Conservation (phyloP, 2,888 invertebrate genomes). For the Hydroisotoma schaefferi region DNA sequence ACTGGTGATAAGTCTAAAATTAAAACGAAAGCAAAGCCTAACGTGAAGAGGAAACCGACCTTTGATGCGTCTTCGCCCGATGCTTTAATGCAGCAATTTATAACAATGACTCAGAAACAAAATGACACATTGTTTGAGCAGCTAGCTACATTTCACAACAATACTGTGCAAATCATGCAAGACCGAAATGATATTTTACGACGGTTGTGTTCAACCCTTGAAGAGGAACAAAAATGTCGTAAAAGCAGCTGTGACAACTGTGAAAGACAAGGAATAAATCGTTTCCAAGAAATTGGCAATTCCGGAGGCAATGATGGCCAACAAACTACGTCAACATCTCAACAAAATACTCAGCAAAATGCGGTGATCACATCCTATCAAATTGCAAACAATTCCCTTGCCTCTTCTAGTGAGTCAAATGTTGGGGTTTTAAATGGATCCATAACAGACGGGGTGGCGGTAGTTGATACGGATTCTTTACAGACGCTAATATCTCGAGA, state of each 20-base stretch:
- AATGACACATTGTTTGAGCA: slow-evolving; percentile 27
- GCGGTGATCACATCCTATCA: not conserved
- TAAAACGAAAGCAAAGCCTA: not conserved
- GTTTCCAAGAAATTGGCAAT: not conserved
- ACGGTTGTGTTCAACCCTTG: not conserved
- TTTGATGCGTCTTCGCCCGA: not conserved
- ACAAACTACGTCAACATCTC: too few species aligned
- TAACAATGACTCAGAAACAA: slow-evolving; percentile 23
- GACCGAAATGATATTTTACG: slow-evolving; percentile 24
- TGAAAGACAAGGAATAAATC: not conserved
- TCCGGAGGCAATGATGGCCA: not conserved
- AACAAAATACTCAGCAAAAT: too few species aligned
- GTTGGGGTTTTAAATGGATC: not conserved
- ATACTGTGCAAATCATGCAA: slow-evolving; percentile 21
- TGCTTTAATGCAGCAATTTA: slow-evolving; percentile 18
- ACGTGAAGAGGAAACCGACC: not conserved
- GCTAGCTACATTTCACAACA: slow-evolving; percentile 26
- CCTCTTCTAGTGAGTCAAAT: not conserved
- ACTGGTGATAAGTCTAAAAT: not conserved
- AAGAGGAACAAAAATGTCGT: not conserved
- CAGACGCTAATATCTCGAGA: slow-evolving; percentile 1
- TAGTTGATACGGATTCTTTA: not conserved
- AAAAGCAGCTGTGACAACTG: not conserved
- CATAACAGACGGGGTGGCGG: not conserved
- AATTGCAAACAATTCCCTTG: not conserved